phyloP scores from a whole-genome alignment of 2,888 invertebrate species.

The Hofmannophila pseudospretella region DNA sequence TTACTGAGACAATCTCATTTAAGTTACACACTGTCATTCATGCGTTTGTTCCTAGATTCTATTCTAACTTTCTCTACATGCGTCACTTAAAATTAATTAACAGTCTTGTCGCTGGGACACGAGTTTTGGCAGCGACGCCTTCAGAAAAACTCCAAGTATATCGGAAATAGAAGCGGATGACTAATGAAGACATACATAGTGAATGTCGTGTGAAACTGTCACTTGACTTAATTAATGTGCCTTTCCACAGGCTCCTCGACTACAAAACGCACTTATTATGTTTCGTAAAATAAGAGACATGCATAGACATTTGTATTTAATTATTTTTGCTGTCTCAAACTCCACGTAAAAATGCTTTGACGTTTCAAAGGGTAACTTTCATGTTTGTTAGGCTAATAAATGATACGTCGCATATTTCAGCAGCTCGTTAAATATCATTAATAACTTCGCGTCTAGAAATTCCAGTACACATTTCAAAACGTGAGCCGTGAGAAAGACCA shows the following conservation, averaged over 20 bases:
- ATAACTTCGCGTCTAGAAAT: not conserved
- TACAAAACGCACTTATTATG: constrained; percentile 25
- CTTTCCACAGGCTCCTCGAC: constrained; percentile 33
- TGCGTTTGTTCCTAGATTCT: constrained; percentile 31
- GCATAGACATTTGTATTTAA: constrained; percentile 50
- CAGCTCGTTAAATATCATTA: constrained; percentile 3
- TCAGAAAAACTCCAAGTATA: constrained; percentile 58
- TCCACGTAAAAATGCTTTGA: constrained; percentile 53
- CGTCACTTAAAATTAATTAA: constrained; percentile 67
- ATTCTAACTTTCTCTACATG: constrained; percentile 45
- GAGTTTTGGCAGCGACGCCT: constrained; percentile 53
- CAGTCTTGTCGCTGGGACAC: constrained; percentile 42
- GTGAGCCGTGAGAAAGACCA: constrained; percentile 52
- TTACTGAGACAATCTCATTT: constrained; percentile 32
- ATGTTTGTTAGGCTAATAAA: constrained; percentile 39
- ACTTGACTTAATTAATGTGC: constrained; percentile 61
- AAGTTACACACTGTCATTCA: constrained; percentile 42
- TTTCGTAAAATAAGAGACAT: constrained; percentile 42
- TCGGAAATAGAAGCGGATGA: constrained; percentile 68
- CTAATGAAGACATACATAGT: constrained; percentile 59
- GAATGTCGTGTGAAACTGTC: constrained; percentile 68
- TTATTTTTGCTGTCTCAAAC: constrained; percentile 42
- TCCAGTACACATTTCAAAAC: not conserved
- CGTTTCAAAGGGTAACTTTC: constrained; percentile 34
- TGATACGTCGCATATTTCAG: constrained; percentile 20